Conservation (phyloP, 2,797 vertebrate genomes). For the Enteromius paludinosus region DNA sequence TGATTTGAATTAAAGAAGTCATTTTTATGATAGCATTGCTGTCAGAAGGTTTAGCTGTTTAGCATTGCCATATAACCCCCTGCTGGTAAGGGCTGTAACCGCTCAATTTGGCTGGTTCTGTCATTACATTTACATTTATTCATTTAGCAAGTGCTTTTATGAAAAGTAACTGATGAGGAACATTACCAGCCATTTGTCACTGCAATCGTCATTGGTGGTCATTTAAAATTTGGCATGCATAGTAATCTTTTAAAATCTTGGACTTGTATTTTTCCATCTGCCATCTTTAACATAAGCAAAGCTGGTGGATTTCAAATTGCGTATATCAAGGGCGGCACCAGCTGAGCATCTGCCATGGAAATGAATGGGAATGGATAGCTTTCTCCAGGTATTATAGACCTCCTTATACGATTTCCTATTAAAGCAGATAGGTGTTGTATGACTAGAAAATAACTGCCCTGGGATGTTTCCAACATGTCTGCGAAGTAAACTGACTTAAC, state of each 20-base stretch:
- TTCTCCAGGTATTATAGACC: slow-evolving; percentile 16
- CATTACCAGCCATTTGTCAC: not conserved
- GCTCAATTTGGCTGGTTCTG: not conserved
- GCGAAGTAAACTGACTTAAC: slow-evolving; percentile 7
- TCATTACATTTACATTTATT: slow-evolving; percentile 1
- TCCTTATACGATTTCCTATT: not conserved
- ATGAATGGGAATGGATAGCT: not conserved
- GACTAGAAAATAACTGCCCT: slow-evolving; percentile 33
- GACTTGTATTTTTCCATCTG: not conserved
- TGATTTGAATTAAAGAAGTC: not conserved
- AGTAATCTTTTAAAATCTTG: not conserved
- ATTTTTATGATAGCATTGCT: not conserved
- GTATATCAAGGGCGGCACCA: not conserved
- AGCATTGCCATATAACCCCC: not conserved
- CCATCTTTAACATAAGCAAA: not conserved
- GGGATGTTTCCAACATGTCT: slow-evolving; percentile 11
- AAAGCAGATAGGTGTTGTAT: slow-evolving; percentile 14
- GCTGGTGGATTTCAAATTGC: not conserved
- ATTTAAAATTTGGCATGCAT: not conserved
- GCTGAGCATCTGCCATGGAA: slow-evolving; percentile 1
- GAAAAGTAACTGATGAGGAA: not conserved
- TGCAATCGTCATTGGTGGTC: not conserved
- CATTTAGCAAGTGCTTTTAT: not conserved
- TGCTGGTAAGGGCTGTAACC: not conserved
- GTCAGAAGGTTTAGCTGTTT: not conserved